phyloP scores from a whole-genome alignment of 2,113 vertebrate genomes.

The Scopus umbretta region DNA sequence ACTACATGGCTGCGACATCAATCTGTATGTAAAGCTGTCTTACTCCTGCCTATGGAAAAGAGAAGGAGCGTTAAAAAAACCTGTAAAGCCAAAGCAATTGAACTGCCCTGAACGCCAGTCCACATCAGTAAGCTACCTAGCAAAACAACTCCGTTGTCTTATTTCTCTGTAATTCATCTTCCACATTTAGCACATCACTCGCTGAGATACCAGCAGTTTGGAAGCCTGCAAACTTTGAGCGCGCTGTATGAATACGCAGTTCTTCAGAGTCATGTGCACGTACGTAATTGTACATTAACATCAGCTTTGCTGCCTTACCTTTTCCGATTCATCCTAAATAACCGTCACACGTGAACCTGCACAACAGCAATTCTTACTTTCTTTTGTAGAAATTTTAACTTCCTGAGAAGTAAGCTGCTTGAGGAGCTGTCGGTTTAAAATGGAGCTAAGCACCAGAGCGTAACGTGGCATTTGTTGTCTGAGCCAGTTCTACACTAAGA shows the following conservation, averaged over 20 bases:
- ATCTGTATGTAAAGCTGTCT: constrained; percentile 96
- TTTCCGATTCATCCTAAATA: not conserved
- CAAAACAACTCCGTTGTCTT: not conserved
- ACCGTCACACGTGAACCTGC: not conserved
- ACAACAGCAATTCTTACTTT: not conserved
- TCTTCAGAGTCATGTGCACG: not conserved
- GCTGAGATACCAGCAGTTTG: not conserved
- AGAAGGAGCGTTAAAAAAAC: not conserved
- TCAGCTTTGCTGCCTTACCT: not conserved
- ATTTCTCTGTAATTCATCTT: not conserved
- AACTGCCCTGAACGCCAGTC: not conserved
- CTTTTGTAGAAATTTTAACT: not conserved
- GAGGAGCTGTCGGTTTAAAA: not conserved
- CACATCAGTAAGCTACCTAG: not conserved
- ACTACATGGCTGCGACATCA: constrained; percentile 89
- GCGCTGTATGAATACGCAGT: not conserved
- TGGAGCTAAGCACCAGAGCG: not conserved
- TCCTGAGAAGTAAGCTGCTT: not conserved
- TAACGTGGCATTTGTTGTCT: not conserved
- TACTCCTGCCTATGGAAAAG: constrained; percentile 82
- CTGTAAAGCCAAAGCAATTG: not conserved
- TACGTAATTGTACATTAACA: not conserved
- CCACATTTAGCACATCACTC: not conserved
- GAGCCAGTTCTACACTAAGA: not conserved
- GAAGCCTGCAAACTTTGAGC: not conserved